Conservation (phyloP, 2,888 invertebrate species). For the Erebia ligea region DNA sequence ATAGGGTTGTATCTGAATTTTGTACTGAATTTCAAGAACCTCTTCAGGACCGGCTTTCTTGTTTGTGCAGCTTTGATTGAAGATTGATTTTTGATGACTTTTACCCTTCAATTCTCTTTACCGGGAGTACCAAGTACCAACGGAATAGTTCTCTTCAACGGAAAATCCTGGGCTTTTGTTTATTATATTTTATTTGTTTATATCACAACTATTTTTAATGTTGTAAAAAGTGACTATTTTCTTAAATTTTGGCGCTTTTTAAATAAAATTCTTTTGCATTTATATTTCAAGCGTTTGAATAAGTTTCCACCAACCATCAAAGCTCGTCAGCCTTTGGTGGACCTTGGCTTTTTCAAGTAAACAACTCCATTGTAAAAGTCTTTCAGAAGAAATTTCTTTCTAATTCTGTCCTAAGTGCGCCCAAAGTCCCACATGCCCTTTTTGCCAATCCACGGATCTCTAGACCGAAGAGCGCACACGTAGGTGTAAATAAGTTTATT, state of each 20-base stretch:
- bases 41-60: conserved; percentile 36
- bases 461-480: neutral
- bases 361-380: neutral
- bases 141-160: too few species aligned
- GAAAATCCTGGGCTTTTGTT: neutral
- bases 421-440: neutral
- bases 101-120: neutral
- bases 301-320: neutral
- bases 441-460: neutral
- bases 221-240: too few species aligned
- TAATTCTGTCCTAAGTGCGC: neutral
- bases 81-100: conserved; percentile 22
- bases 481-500: neutral
- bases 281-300: neutral
- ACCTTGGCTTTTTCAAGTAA: neutral
- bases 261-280: neutral
- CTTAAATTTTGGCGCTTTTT: too few species aligned
- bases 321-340: neutral
- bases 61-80: conserved; percentile 42
- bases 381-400: neutral
- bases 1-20: conserved; percentile 45
- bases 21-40: conserved; percentile 45
- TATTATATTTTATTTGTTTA: too few species aligned
- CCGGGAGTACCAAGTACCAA: neutral
- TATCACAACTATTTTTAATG: too few species aligned